These are phyloP conservation scores for Odontamblyopus rebecca DNA, from an alignment of 2,797 vertebrate species.

Conservation along the genomic window DNA sequence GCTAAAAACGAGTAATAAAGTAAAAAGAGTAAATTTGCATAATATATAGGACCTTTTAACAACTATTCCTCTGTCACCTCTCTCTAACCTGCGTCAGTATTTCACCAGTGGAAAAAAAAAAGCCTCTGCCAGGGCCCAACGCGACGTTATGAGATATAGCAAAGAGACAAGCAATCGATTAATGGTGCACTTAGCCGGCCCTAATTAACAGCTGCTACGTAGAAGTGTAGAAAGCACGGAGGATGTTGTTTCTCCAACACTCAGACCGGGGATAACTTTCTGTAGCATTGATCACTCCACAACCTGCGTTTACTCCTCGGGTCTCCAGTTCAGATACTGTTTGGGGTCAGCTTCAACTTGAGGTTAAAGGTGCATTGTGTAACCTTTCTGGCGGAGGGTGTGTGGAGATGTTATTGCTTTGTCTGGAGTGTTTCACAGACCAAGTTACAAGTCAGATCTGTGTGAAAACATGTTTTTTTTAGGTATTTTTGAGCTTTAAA, in stretches of 20 bases:
- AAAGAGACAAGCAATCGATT: slow-evolving; percentile 76
- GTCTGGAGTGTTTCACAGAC: no score
- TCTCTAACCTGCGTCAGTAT: slow-evolving; percentile 31
- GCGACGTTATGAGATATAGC: slow-evolving; percentile 74
- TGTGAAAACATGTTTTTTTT: no score
- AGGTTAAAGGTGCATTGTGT: no score
- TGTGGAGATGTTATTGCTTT: no score
- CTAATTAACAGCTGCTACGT: slow-evolving; percentile 80
- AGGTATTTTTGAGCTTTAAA: no score
- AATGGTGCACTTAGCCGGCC: slow-evolving; percentile 79
- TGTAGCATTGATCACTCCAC: slow-evolving; percentile 55
- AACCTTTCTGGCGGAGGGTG: no score
- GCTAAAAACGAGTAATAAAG: no score
- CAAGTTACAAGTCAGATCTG: no score
- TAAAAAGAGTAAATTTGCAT: no score
- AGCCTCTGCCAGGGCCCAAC: slow-evolving; percentile 50
- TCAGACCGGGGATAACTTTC: slow-evolving; percentile 61
- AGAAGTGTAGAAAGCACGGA: slow-evolving; percentile 60
- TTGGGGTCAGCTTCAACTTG: not conserved
- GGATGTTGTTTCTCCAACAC: slow-evolving; percentile 54
- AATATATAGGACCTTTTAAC: no score
- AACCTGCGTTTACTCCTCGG: slow-evolving; percentile 43
- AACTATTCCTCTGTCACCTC: slow-evolving; percentile 26
- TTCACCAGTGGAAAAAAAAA: slow-evolving; percentile 34
- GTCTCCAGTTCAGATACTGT: slow-evolving; percentile 22